Conservation (phyloP, 2,888 invertebrate genomes). For the Diaphora mendica region DNA sequence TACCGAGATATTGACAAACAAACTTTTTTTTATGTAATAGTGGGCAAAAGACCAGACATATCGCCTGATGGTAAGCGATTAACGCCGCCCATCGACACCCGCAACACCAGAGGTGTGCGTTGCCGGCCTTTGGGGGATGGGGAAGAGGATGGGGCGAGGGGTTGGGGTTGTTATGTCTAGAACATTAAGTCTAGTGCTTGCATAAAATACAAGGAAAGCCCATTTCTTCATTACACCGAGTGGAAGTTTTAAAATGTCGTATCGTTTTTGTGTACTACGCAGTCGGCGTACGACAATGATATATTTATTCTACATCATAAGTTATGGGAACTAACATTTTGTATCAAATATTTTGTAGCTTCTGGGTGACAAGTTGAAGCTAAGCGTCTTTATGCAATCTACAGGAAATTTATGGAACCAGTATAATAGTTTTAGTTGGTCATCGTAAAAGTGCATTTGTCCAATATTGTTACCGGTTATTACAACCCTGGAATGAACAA, state of each 20-base stretch:
- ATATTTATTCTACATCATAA: background rate
- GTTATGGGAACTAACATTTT: slow-evolving; percentile 59
- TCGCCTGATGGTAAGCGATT: too few relatives aligned
- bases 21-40: too few relatives aligned
- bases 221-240: background rate
- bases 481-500: slow-evolving; percentile 72
- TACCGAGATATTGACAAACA: background rate
- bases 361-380: slow-evolving; percentile 80
- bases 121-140: too few relatives aligned
- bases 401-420: slow-evolving; percentile 83
- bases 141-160: too few relatives aligned
- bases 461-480: slow-evolving; percentile 85
- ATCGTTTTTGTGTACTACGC: too few relatives aligned
- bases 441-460: slow-evolving; percentile 87
- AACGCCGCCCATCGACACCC: too few relatives aligned
- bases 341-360: slow-evolving; percentile 72
- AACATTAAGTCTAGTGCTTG: too few relatives aligned
- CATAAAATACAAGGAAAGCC: too few relatives aligned
- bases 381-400: slow-evolving; percentile 79
- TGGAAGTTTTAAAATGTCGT: background rate
- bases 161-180: too few relatives aligned
- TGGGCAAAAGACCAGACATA: too few relatives aligned
- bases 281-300: too few relatives aligned
- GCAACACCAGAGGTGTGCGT: too few relatives aligned
- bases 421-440: slow-evolving; percentile 85